Evolutionary conservation across 37 sponge, comb jelly and placozoan species (phyloP).

Genomic region (Crambe crambe): DNA sequence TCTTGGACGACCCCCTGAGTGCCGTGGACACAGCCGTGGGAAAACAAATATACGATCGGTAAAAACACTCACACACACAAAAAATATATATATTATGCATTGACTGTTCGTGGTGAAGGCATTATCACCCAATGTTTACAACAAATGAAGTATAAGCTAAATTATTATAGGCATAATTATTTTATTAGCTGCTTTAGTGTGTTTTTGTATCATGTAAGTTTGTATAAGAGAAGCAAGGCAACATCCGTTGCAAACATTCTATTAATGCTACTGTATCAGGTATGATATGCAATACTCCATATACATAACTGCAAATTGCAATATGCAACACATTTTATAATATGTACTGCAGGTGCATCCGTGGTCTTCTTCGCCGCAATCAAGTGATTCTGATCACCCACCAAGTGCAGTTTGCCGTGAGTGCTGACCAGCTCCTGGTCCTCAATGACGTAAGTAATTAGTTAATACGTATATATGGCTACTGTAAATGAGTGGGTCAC

Average conservation of each 20-base stretch:
- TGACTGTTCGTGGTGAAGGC: too few species aligned
- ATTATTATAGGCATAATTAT: too few species aligned
- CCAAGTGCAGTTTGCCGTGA: slow-evolving; percentile 81
- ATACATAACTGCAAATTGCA: neutral
- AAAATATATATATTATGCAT: neutral
- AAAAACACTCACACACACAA: neutral
- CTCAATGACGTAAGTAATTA: slow-evolving; percentile 62
- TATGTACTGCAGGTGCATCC: slow-evolving; percentile 22
- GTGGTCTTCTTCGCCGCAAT: slow-evolving; percentile 51
- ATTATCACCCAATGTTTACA: too few species aligned
- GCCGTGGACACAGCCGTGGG: slow-evolving; percentile 83
- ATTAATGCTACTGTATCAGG: too few species aligned
- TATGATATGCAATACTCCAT: neutral
- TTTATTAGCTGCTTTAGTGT: too few species aligned
- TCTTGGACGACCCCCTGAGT: slow-evolving; percentile 89
- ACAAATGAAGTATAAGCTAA: too few species aligned
- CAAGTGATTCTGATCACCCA: slow-evolving; percentile 79
- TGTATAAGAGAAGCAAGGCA: too few species aligned
- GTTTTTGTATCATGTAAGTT: too few species aligned
- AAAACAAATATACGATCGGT: slow-evolving; percentile 77
- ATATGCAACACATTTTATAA: too few species aligned
- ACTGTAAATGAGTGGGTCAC: too few species aligned
- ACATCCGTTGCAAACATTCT: too few species aligned
- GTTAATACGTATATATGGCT: neutral
- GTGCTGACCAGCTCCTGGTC: slow-evolving; percentile 67